These are phyloP conservation scores for Numenius arquata DNA, from an alignment of 2,113 vertebrate species.

Conservation along the genomic window DNA sequence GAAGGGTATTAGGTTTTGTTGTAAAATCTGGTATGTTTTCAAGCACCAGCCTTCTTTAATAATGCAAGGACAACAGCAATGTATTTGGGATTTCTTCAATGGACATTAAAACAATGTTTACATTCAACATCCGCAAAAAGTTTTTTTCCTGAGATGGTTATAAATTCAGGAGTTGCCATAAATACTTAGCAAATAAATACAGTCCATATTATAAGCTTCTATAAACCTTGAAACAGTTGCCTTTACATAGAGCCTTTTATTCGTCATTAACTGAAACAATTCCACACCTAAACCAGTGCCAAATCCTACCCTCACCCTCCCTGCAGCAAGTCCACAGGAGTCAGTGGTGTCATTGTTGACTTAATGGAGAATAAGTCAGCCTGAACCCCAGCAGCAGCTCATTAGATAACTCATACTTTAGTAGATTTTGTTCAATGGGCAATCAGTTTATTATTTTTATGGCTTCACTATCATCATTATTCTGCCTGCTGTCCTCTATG, in stretches of 20 bases:
- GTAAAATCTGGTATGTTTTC: background rate
- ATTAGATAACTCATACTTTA: constrained; percentile 49
- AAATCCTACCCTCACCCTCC: background rate
- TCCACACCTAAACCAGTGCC: background rate
- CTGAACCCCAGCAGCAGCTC: background rate
- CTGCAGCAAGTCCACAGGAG: background rate
- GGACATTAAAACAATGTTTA: constrained; percentile 9
- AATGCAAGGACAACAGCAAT: background rate
- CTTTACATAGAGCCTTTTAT: background rate
- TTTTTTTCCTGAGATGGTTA: background rate
- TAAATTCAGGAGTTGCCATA: background rate
- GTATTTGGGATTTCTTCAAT: background rate
- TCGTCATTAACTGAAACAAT: background rate
- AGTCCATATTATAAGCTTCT: background rate
- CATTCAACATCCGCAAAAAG: constrained; percentile 9
- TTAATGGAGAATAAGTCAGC: background rate
- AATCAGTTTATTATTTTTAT: constrained; percentile 47
- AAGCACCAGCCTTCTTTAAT: background rate
- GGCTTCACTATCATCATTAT: constrained; percentile 43
- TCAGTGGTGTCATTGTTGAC: background rate
- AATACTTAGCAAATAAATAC: background rate
- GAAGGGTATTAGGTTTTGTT: background rate
- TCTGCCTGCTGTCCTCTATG: constrained; percentile 53
- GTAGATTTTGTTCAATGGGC: constrained; percentile 16
- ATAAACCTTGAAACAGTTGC: constrained; percentile 3